Base-by-base conservation (phyloP, 2,888 invertebrate genomes). In the Nineta flava region DNA sequence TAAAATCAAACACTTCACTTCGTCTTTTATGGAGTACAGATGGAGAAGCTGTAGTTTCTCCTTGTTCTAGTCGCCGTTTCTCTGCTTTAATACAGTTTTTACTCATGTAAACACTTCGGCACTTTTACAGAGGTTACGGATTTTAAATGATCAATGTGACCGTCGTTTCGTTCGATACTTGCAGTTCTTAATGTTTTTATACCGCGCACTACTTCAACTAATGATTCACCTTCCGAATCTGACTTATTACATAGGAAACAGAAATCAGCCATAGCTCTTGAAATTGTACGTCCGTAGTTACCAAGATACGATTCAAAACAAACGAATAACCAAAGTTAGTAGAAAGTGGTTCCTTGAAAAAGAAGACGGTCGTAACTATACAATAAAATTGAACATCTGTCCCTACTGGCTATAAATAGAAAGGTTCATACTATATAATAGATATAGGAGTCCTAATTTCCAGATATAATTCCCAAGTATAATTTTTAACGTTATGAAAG, bases 1-100 rank as follows among this genome's bases (percentile, higher is more conserved):
- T 50, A 43, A 55, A 55, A 54, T 55, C 53, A 54, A 57, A 55
- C 21, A 46, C 48, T 41, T 53, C 51, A 51, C 31, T 53, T 51
- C 52, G 9, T 55, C 46, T 54, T 52, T 53, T 51, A 52, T 50
- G 50, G 40, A 51, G 53, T 52, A 31, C 48, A 52, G 32, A 50
- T 51, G 31, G 45, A 41, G 50, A 48, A 6, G 51, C 31, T 50
- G 52, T 44, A 50, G 54, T 19, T 51, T 54, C 52, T 41, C 35
- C 35, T 35, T 35, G 3, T 13, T 35, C 35, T 35, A 4, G 35
- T 35, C 5, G 2, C 19, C 35, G 35, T 35, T 35, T 35, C 6
- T 2, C 10, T 35, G 35, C 35, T 35, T 10, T 2, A 3, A 35
- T 35, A 32, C 40, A 32, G 53, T 46, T 49, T 55, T 51, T 51